Base-by-base conservation (phyloP, 2,888 invertebrate genomes). In the Diplazon laetatorius region DNA sequence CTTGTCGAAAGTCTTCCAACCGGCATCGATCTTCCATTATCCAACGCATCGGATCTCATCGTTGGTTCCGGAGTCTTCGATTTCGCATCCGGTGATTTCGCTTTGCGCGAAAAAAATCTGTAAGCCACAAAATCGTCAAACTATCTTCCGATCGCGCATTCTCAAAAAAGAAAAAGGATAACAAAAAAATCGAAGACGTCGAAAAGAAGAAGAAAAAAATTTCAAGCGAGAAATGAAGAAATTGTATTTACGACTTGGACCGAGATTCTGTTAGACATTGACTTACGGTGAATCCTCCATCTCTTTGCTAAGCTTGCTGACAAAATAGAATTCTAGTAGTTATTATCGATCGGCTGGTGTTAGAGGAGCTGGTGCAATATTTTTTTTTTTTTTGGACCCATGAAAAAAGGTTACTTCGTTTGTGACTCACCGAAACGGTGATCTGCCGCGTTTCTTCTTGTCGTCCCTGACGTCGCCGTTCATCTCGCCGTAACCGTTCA, bases 71-170 rank as follows among this genome's bases (percentile, higher is more conserved):
- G 95, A 0, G 95, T 95, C 85, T 94, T 95, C 0, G 94, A 93
- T 88, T 95, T 95, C 2, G 89, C 87, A 2, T 91, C 91, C 9
- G 91, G 88, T 0, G 93, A 91, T 83, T 94, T 95, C 1, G 92
- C 92, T 89, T 97, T 97, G 86, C 96, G 95, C 30, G 96, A 95
- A 91, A 97, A 97, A 91, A 97, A 97, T 91, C 97, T 95, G 86
- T 79, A 76, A 30, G 6, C 30, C 30, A 30, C n/a, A 42, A 10
- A n/a, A 42, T 42, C 42, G n/a, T n/a, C n/a, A n/a, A n/a, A 42
- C 12, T n/a, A 42, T 10, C n/a, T 42, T 2, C 42, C n/a, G n/a
- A 42, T 42, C 12, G 42, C 42, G 12, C 8, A 35, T 30, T 42
- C n/a, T 39, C 18, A 25, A 52, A 20, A 25, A n/a, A 44, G 8